Evolutionary conservation across 2,888 invertebrate genomes (phyloP), one percentile per base, ranked within the genome.

Genomic region (Chymomyza caudatula): DNA sequence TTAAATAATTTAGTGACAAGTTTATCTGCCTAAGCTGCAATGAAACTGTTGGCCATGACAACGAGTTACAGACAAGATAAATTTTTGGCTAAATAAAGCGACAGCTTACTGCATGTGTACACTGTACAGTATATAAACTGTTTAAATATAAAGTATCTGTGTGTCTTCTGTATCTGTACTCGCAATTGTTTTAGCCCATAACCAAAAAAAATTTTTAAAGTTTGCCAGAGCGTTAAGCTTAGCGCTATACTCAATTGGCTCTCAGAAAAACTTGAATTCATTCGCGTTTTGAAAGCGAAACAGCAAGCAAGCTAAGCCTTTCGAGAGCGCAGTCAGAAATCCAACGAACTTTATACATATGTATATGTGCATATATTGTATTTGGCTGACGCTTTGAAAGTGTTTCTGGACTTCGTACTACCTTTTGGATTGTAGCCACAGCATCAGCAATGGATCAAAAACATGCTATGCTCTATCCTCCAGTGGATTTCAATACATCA

Each of bases 401-500:
- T 19, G 15, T 6, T 4, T 49, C 51, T 71, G 85, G 70, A 81
- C 77, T 71, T 77, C 67, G 84, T 56, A 76, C 29, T n/a, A 11
- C 15, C 22, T 22, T 22, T 20, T 4, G 49, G 23, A 37, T 37
- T 37, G 29, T 37, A 1, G 2, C 0, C 11, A 37, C 11, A 37
- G 29, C 29, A 37, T 37, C 29, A 11, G 29, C 2, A 64, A 88
- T 89, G 89, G 90, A 89, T 75, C 89, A 88, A 64, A 89, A 89
- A 74, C 88, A 86, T 60, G 88, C 88, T 29, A 89, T 89, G 90
- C 78, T 89, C 13, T 89, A 89, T 82, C 89, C 89, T n/a, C 83
- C 80, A 47, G 76, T 88, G 65, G 86, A 87, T 67, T 72, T 71
- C 23, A 71, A 71, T 56, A 65, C 62, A 13, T 79, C 79, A 8